Conservation (phyloP, 2,888 invertebrate genomes). For the Drosophila koepferae region DNA sequence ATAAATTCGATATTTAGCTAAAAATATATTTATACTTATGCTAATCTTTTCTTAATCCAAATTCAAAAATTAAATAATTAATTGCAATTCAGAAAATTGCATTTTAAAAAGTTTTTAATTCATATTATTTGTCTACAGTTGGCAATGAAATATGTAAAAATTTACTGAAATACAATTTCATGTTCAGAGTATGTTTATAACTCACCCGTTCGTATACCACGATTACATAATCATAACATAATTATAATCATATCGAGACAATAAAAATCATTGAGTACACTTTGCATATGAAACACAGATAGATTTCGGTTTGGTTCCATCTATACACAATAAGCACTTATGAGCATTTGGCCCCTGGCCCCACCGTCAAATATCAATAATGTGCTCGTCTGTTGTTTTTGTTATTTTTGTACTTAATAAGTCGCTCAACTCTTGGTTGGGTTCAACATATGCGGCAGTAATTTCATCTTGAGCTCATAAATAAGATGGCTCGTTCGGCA, state of each 20-base stretch:
- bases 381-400: slow-evolving; percentile 47
- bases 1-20: background rate
- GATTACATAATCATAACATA: slow-evolving; percentile 18
- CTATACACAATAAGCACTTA: slow-evolving; percentile 23
- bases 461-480: slow-evolving; percentile 74
- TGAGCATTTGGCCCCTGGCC: slow-evolving; percentile 27
- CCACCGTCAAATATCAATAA: slow-evolving; percentile 63
- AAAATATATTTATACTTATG: background rate
- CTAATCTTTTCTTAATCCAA: no score
- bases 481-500: slow-evolving; percentile 65
- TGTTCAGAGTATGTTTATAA: no score
- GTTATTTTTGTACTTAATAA: slow-evolving; percentile 71
- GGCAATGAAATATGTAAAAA: no score
- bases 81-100: no score
- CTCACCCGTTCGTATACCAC: no score
- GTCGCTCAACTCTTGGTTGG: slow-evolving; percentile 57
- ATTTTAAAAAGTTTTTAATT: no score
- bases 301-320: slow-evolving; percentile 23
- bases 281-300: slow-evolving; percentile 28
- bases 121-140: no score
- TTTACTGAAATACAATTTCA: no score
- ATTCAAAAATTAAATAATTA: no score
- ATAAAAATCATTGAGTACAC: slow-evolving; percentile 41
- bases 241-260: slow-evolving; percentile 25
- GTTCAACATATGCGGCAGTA: slow-evolving; percentile 68